These are phyloP conservation scores for Lanistes nyassanus DNA, from an alignment of 1,140 invertebrate genomes.

Conservation along the genomic window DNA sequence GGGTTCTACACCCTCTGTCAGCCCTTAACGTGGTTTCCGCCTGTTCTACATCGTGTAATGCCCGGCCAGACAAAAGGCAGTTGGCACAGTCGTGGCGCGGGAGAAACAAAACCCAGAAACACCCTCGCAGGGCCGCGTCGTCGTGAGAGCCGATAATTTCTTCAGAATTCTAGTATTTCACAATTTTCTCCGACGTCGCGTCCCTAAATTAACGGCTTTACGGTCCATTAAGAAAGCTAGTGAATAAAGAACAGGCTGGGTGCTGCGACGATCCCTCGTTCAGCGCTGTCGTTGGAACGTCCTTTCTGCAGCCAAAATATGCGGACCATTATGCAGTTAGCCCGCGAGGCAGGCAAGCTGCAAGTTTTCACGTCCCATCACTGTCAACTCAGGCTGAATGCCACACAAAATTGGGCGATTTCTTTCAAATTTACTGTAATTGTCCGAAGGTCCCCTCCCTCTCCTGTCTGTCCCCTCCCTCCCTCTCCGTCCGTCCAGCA, in stretches of 20 bases:
- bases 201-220: constrained; percentile 28
- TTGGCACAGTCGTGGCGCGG: neutral
- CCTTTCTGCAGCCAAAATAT: constrained; percentile 18
- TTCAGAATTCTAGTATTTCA: constrained; percentile 24
- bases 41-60: constrained; percentile 15
- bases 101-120: constrained; percentile 21
- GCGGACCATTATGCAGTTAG: constrained; percentile 28
- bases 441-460: constrained; percentile 10
- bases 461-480: too few species aligned
- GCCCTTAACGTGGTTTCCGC: constrained; percentile 23
- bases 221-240: constrained; percentile 23
- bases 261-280: neutral
- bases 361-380: constrained; percentile 28
- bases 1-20: constrained; percentile 5
- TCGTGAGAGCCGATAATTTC: constrained; percentile 21
- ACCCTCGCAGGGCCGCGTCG: neutral
- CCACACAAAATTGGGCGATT: constrained; percentile 27
- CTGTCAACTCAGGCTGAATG: constrained; percentile 22
- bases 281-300: constrained; percentile 5
- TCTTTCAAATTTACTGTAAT: constrained; percentile 31
- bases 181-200: constrained; percentile 18
- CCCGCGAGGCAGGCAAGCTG: constrained; percentile 12
- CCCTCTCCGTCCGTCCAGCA: too few species aligned
- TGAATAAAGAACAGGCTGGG: constrained; percentile 22
- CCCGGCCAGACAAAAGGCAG: constrained; percentile 18